These are phyloP conservation scores for Heliconius congener DNA, from an alignment of 1,140 invertebrate genomes.

Conservation along the genomic window DNA sequence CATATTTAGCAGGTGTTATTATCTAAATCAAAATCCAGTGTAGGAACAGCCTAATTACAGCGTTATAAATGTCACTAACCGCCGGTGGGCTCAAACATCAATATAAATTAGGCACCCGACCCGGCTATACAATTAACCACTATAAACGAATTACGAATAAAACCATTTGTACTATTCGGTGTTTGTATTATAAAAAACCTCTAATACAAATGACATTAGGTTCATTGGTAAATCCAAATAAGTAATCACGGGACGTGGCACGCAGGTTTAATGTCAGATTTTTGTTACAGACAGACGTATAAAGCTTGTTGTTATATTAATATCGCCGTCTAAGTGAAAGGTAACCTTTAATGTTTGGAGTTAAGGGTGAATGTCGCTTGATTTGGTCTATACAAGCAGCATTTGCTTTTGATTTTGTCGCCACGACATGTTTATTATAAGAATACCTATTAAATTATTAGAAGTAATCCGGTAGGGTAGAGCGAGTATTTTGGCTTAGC, in stretches of 20 bases:
- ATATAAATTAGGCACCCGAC: slow-evolving; percentile 60
- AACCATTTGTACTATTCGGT: slow-evolving; percentile 70
- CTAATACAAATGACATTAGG: slow-evolving; percentile 66
- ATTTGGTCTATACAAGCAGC: not conserved
- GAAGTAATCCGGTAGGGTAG: slow-evolving; percentile 67
- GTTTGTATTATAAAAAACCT: slow-evolving; percentile 72
- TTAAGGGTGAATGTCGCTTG: slow-evolving; percentile 39
- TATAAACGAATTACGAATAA: slow-evolving; percentile 75
- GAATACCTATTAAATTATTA: slow-evolving; percentile 79
- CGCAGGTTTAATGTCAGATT: slow-evolving; percentile 73
- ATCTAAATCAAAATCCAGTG: not conserved
- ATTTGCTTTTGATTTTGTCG: slow-evolving; percentile 15
- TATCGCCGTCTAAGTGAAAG: not conserved
- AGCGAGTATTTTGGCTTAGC: slow-evolving; percentile 69
- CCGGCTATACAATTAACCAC: slow-evolving; percentile 65
- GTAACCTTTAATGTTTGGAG: slow-evolving; percentile 21
- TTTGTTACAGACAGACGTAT: slow-evolving; percentile 66
- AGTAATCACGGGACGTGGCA: slow-evolving; percentile 58
- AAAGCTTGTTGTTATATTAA: slow-evolving; percentile 41
- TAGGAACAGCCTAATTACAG: slow-evolving; percentile 51
- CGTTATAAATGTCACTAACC: slow-evolving; percentile 58
- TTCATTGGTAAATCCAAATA: slow-evolving; percentile 74
- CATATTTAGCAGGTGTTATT: not conserved
- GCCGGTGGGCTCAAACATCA: slow-evolving; percentile 37
- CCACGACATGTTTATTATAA: slow-evolving; percentile 79